Base-by-base conservation (phyloP, 2,888 invertebrate species). In the Apantesis nais region DNA sequence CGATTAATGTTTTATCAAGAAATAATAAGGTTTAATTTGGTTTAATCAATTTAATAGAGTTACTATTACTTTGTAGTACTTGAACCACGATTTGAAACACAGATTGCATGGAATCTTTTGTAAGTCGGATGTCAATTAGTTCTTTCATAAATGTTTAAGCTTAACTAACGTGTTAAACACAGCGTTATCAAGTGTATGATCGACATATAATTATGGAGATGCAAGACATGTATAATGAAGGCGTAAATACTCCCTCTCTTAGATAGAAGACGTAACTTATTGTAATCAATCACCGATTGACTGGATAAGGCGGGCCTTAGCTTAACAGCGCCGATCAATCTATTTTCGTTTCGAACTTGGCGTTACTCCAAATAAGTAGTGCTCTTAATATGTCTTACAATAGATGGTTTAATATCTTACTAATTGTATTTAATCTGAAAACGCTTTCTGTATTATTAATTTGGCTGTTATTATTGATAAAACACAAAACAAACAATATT, bases 291-390 rank as follows among this genome's bases (percentile, higher is more conserved):
- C 58, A 29, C 14, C 58, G 29, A 58, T 29, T 29, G 58, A 25
- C 58, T 58, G 29, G 16, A 29, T 16, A 16, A 58, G 29, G 58
- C 16, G 29, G 29, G 29, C 8, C 34, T 62, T n/a, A 37, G n/a
- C 37, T 62, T n/a, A 62, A 37, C 37, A 37, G 34, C 37, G 34
- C 19, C n/a, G 62, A 62, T 34, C n/a, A 62, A 62, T 62, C 62
- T 37, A 37, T 62, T 37, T 37, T 37, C 37, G 62, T 62, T 62
- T 62, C 62, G 9, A 25, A 55, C 55, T 55, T 55, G 58, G 25
- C 48, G n/a, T n/a, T 29, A n/a, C 22, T 37, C 19, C 37, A 62
- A 34, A 12, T 58, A 58, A 58, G 58, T 58, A 58, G 16, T 58
- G 58, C n/a, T 44, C 44, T n/a, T 14, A 55, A 55, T 29, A 55